Evolutionary conservation across 2,797 vertebrate genomes (phyloP).

Genomic region (Manis crassicaudata): DNA sequence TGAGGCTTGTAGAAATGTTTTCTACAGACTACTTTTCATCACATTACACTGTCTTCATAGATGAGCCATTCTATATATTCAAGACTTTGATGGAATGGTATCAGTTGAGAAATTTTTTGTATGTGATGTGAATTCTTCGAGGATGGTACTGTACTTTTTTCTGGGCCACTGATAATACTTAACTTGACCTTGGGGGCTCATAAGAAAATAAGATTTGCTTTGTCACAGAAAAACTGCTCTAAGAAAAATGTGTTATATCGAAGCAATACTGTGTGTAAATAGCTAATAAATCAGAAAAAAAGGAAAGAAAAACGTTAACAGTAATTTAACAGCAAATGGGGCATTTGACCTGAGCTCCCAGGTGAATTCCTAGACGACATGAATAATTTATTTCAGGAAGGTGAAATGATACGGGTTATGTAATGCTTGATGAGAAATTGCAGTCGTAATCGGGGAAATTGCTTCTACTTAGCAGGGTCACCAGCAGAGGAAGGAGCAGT

Average conservation of each 20-base stretch:
- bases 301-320: constrained; percentile 36
- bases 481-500: not conserved
- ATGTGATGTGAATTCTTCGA: not conserved
- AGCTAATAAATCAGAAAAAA: constrained; percentile 58
- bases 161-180: not conserved
- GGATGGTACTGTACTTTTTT: not conserved
- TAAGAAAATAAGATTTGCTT: constrained; percentile 56
- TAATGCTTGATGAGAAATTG: constrained; percentile 55
- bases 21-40: not conserved
- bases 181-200: constrained; percentile 32
- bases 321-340: constrained; percentile 65
- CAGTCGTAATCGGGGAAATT: constrained; percentile 1
- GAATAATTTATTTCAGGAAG: constrained; percentile 73
- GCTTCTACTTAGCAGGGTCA: constrained; percentile 44
- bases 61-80: not conserved
- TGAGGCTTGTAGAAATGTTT: not conserved
- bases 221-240: constrained; percentile 48
- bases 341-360: constrained; percentile 46
- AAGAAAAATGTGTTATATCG: not conserved
- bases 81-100: not conserved
- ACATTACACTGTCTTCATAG: not conserved
- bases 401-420: constrained; percentile 50
- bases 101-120: not conserved
- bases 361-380: not conserved
- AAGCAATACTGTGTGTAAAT: constrained; percentile 60